These are phyloP conservation scores for Zootermopsis nevadensis DNA, from an alignment of 2,888 invertebrate species.

Conservation along the genomic window DNA sequence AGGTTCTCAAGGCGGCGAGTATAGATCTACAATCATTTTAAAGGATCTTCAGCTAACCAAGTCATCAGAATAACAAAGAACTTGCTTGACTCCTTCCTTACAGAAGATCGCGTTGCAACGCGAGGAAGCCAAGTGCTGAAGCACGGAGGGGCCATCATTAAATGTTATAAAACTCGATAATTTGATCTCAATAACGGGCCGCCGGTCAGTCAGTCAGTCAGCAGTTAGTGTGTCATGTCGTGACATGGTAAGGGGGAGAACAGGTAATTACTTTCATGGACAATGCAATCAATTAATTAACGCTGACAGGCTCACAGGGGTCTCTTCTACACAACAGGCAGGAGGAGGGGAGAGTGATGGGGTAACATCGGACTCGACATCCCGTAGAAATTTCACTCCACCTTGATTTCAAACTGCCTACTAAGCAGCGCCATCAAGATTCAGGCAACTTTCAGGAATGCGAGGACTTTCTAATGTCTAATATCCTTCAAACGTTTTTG, in stretches of 20 bases:
- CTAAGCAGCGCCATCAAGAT: too few relatives aligned
- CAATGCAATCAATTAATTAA: slow-evolving; percentile 67
- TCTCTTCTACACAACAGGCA: background rate
- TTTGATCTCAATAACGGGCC: slow-evolving; percentile 28
- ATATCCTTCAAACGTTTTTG: too few relatives aligned
- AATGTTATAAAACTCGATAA: slow-evolving; percentile 33
- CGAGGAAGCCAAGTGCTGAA: slow-evolving; percentile 3
- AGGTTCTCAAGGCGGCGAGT: too few relatives aligned
- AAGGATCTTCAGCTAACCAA: too few relatives aligned
- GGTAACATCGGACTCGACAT: too few relatives aligned
- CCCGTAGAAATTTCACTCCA: too few relatives aligned
- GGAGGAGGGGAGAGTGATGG: background rate
- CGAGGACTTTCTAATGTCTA: too few relatives aligned
- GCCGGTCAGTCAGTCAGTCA: background rate
- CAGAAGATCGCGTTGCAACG: background rate
- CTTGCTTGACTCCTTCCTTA: background rate
- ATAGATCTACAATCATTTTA: too few relatives aligned
- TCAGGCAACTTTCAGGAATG: too few relatives aligned
- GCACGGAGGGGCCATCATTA: background rate
- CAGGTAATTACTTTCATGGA: slow-evolving; percentile 66
- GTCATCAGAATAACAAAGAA: too few relatives aligned
- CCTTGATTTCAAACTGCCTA: too few relatives aligned
- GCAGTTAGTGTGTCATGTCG: slow-evolving; percentile 28
- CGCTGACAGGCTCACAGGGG: slow-evolving; percentile 61
- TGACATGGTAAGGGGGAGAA: slow-evolving; percentile 30